phyloP scores from a whole-genome alignment of 1,140 invertebrate species.

The Drosophila eugracilis region DNA sequence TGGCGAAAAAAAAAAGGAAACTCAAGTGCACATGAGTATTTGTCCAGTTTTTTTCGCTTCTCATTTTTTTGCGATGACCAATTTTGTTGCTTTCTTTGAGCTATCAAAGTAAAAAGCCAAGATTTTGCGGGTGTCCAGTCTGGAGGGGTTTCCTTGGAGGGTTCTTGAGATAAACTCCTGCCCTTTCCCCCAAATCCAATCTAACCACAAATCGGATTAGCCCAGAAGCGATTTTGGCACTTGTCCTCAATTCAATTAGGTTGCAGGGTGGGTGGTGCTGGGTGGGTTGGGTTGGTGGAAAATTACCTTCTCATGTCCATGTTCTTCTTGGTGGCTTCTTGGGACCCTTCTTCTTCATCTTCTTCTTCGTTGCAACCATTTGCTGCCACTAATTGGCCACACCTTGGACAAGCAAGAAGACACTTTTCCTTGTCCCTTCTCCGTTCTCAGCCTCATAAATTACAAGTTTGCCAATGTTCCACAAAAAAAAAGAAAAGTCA shows the following conservation, averaged over 20 bases:
- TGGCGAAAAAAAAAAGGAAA: conserved; percentile 41
- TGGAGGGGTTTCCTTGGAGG: conserved; percentile 38
- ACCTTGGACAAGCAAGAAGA: conserved; percentile 37
- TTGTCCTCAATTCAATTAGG: conserved; percentile 80
- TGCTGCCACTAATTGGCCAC: conserved; percentile 78
- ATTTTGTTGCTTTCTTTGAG: conserved; percentile 15
- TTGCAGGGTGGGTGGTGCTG: conserved; percentile 32
- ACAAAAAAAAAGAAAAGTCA: conserved; percentile 44
- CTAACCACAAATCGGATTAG: conserved; percentile 81
- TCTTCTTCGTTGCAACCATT: conserved; percentile 45
- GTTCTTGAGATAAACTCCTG: conserved; percentile 14
- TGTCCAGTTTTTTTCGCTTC: conserved; percentile 48
- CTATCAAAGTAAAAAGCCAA: conserved; percentile 63
- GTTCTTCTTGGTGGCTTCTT: conserved; percentile 13
- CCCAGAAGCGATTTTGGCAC: conserved; percentile 71
- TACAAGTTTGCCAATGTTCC: conserved; percentile 68
- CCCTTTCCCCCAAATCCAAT: conserved; percentile 34
- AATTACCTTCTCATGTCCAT: conserved; percentile 55
- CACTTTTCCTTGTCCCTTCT: conserved; percentile 34
- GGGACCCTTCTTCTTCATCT: no score
- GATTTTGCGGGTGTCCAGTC: conserved; percentile 73
- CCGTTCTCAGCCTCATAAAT: conserved; percentile 76
- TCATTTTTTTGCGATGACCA: conserved; percentile 16
- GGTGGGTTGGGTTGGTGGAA: conserved; percentile 37
- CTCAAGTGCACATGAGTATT: conserved; percentile 69